Evolutionary conservation across 2,888 invertebrate species (phyloP), one percentile per base, ranked within the genome.

Genomic region (Apocheima hispidaria): DNA sequence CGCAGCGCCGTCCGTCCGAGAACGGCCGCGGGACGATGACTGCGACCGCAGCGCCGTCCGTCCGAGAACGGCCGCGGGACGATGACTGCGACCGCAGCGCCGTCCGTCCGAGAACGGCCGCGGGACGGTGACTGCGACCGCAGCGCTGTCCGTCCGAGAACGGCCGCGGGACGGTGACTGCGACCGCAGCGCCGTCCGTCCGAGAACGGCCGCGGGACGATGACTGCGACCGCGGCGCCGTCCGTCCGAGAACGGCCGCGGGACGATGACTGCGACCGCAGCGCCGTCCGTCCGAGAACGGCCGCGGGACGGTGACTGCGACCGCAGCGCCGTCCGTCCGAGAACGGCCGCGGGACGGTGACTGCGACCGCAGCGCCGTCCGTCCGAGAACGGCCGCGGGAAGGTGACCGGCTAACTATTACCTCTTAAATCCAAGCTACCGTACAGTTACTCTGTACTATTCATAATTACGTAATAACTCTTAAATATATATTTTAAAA

Each of bases 401-500:
- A 38, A 14, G 56, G 54, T 16, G 44, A 23, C 44, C 60, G 49
- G 54, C 43, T n/a, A 30, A 43, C 36, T 54, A 35, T 12, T 44
- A 33, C 59, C 52, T 28, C 41, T 41, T 14, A 48, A 49, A 51
- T 70, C 71, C 72, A 64, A 73, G 69, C 71, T 72, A 67, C 21
- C 69, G 73, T 81, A 81, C 82, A 78, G 77, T 69, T 71, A 79
- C 70, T 51, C 83, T 78, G 83, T 82, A 86, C 84, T 79, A 75
- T 76, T 75, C 79, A 82, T 86, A 82, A 86, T 88, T 90, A 90
- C 89, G 86, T 88, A 84, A 84, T 89, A 90, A 91, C 87, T 87
- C 92, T 90, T 92, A 91, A 78, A 84, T 84, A 82, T 87, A 86
- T 90, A 90, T 88, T 92, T 83, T 89, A 92, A 92, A 92, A 91